Evolutionary conservation across 2,113 vertebrate species (phyloP), one percentile per base, ranked within the genome.

Genomic region (Sinocyclocheilus rhinocerous): DNA sequence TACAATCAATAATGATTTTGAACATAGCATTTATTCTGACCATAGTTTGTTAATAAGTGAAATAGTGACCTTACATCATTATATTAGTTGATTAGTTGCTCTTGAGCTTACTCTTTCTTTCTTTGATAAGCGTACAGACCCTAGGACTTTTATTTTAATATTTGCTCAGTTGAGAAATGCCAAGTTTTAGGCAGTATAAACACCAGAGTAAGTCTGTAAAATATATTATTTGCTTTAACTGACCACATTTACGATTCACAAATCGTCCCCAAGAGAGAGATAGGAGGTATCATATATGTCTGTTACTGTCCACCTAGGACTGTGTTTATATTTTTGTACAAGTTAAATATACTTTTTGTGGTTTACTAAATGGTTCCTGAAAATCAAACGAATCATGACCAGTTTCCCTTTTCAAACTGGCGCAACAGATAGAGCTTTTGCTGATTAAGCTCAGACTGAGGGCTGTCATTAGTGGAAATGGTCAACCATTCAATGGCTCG

Each of bases 401-500:
- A 45, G 79, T 76, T 79, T 84, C 81, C 67, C 55, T 61, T 84
- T 76, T 48, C 65, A 77, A 67, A 36, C 45, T 33, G 55, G 16
- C 6, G 10, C 11, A 76, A 42, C 50, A 84, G 84, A 63, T 79
- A 67, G 70, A 24, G 55, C 16, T 85, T 78, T 75, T 73, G 63
- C 87, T 78, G 80, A 83, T 82, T 88, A 59, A 4, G 2, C 76
- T 65, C 16, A 42, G 73, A 76, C 52, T 72, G 72, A 39, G 11
- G 45, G 76, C 69, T 78, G 24, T 88, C 76, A 61, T 89, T 85
- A 84, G 57, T 76, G 77, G 69, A 78, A 65, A 69, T 61, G 77
- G 63, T 87, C 90, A 85, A 87, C 92, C 86, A 86, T 90, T 90
- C 89, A 91, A 88, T 77, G 45, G 73, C 89, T 90, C 61, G 87